These are phyloP conservation scores for Rhagonycha lutea DNA, from an alignment of 2,888 invertebrate species.

Conservation along the genomic window DNA sequence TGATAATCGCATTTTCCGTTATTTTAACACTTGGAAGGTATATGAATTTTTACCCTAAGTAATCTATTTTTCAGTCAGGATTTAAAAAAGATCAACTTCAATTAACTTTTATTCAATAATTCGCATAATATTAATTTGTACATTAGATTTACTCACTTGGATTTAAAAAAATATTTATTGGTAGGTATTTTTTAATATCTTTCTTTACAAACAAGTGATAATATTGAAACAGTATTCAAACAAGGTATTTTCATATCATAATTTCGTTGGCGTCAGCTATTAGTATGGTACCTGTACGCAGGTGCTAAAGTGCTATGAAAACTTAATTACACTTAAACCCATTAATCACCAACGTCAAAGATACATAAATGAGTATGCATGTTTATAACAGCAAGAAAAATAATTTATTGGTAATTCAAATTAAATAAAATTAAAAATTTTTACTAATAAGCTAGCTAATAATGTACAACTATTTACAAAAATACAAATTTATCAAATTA, in stretches of 20 bases:
- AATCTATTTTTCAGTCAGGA: not conserved
- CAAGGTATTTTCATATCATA: not conserved
- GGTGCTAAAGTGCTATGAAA: too few species aligned
- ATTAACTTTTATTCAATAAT: not conserved
- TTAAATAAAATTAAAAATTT: too few species aligned
- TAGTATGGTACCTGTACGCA: too few species aligned
- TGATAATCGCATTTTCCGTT: too few species aligned
- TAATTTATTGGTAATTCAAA: not conserved
- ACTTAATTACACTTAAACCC: too few species aligned
- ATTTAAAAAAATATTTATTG: not conserved
- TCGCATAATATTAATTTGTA: not conserved
- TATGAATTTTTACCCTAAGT: too few species aligned
- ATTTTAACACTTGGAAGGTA: too few species aligned
- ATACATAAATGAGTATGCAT: not conserved
- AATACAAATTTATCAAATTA: not conserved
- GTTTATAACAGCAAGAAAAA: not conserved
- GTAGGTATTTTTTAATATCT: too few species aligned
- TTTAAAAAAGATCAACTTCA: not conserved
- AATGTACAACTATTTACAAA: not conserved
- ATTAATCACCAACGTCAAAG: too few species aligned
- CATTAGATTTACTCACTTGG: not conserved
- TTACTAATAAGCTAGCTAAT: not conserved
- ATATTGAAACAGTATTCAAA: not conserved
- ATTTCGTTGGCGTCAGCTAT: too few species aligned
- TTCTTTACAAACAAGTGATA: too few species aligned